Percentiles rank a stretch among this genome's conserved stretches.
phyloP scores from a whole-genome alignment of 2,113 vertebrate species.

The Otocyon megalotis region DNA sequence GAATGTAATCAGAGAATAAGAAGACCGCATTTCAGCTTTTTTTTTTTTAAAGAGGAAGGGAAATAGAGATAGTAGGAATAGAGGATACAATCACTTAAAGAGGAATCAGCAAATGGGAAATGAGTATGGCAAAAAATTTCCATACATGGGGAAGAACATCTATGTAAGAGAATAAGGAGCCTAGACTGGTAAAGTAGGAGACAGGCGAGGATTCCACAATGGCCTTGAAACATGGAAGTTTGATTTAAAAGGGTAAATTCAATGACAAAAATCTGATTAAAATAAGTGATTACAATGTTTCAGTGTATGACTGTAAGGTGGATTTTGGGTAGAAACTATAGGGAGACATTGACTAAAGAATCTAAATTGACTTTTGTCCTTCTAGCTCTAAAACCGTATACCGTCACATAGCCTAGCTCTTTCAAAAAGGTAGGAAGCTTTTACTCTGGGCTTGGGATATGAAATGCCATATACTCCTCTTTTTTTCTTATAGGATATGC shows the following conservation, averaged over 20 bases:
- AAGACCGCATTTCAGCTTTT: neutral
- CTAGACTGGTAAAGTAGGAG: no score
- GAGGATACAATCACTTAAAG: no score
- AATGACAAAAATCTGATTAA: neutral
- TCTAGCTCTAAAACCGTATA: neutral
- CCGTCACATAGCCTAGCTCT: neutral
- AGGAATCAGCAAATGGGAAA: no score
- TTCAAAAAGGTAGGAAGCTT: neutral
- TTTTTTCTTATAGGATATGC: constrained; percentile 88
- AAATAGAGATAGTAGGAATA: neutral
- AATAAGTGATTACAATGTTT: neutral
- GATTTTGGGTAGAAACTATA: neutral
- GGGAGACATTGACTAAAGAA: neutral
- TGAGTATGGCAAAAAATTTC: neutral
- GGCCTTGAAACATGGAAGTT: neutral
- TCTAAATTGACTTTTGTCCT: neutral
- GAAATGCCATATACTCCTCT: neutral
- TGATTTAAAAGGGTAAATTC: neutral
- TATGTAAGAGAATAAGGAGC: neutral
- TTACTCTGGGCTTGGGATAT: neutral
- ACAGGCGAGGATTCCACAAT: neutral
- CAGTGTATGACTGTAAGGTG: neutral
- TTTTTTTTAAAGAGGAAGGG: neutral
- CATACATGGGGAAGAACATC: neutral
- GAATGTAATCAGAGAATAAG: neutral